Conservation (phyloP, 1,140 invertebrate species). For the Amyelois transitella region DNA sequence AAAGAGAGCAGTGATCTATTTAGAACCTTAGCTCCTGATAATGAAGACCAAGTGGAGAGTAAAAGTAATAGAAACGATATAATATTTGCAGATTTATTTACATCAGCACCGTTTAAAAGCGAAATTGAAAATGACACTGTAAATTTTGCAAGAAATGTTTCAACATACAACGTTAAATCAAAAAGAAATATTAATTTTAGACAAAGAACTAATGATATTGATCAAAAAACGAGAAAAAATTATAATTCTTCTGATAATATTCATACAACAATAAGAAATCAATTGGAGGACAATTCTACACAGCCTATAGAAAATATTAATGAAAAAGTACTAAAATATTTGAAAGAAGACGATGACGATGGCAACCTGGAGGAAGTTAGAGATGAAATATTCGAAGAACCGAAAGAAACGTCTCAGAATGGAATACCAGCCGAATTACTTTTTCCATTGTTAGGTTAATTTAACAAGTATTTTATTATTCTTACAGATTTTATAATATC, state of each 20-base stretch:
- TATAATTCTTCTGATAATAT: too few relatives aligned
- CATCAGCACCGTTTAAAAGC: neutral
- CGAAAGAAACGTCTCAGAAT: neutral
- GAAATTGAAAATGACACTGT: neutral
- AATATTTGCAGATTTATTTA: neutral
- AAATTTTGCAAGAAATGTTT: too few relatives aligned
- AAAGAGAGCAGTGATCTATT: neutral
- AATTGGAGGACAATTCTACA: too few relatives aligned
- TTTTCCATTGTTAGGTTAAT: neutral
- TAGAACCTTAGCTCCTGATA: neutral
- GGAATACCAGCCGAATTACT: neutral
- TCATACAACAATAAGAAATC: too few relatives aligned
- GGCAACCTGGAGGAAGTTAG: neutral
- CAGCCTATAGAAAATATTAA: too few relatives aligned
- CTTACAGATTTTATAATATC: neutral
- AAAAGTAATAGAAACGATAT: neutral
- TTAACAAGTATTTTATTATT: neutral
- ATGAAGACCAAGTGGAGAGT: neutral
- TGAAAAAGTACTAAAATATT: neutral
- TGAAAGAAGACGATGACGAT: neutral
- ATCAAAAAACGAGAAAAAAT: too few relatives aligned
- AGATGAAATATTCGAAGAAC: neutral
- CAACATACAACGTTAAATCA: too few relatives aligned
- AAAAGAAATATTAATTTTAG: neutral
- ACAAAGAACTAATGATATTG: neutral